Evolutionary conservation across 2,797 vertebrate genomes (phyloP).

Genomic region (Garrulus glandarius): DNA sequence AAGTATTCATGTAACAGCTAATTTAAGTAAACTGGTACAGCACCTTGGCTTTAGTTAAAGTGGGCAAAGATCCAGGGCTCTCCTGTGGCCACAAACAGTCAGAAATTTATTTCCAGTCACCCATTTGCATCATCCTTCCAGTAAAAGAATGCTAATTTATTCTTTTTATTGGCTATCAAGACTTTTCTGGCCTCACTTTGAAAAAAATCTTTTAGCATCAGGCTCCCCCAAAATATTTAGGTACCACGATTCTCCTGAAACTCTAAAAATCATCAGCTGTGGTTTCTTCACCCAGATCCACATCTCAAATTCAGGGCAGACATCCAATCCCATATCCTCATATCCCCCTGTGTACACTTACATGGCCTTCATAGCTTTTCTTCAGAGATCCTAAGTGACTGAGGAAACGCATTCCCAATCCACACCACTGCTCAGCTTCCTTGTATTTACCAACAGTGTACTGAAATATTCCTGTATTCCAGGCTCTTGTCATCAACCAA

Average conservation of each 20-base stretch:
- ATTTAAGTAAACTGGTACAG: background rate
- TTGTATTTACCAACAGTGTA: constrained; percentile 80
- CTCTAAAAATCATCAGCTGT: background rate
- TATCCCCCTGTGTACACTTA: constrained; percentile 43
- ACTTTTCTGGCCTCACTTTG: background rate
- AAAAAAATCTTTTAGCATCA: background rate
- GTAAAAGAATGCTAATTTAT: background rate
- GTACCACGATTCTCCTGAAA: background rate
- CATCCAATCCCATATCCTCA: background rate
- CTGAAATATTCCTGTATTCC: constrained; percentile 89
- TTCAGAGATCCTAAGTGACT: constrained; percentile 83
- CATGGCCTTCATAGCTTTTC: constrained; percentile 86
- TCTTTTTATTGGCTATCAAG: background rate
- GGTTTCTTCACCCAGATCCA: background rate
- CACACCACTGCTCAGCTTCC: constrained; percentile 88
- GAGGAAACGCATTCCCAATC: constrained; percentile 86
- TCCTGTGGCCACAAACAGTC: background rate
- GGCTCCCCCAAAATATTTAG: background rate
- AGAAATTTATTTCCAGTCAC: background rate
- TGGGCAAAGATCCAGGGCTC: background rate
- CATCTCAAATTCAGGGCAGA: background rate
- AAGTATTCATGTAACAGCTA: background rate
- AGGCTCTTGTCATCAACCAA: constrained; percentile 90
- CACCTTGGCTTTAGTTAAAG: background rate
- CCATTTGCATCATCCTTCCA: background rate